Conservation (phyloP, 2,113 vertebrate genomes). For the Empidonax traillii region DNA sequence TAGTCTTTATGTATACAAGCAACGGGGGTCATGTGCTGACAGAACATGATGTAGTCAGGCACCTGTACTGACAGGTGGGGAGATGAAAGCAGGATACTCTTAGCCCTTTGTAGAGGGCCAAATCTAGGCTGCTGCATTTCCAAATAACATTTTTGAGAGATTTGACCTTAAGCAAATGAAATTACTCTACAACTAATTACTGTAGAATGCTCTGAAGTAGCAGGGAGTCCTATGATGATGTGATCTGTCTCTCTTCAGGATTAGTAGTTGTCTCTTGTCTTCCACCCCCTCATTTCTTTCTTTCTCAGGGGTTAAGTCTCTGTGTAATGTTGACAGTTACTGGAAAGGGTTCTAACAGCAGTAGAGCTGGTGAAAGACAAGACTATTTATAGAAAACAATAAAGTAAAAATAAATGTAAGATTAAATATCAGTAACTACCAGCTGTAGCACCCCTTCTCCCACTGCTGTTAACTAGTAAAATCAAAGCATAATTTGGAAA, state of each 20-base stretch:
- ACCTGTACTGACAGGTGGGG: background rate
- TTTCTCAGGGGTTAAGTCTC: background rate
- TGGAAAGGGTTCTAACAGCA: background rate
- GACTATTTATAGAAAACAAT: background rate
- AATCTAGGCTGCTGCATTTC: background rate
- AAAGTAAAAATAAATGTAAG: constrained; percentile 28
- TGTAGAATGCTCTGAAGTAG: background rate
- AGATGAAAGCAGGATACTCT: too few species aligned
- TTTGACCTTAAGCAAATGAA: background rate
- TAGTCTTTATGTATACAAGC: background rate
- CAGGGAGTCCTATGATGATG: background rate
- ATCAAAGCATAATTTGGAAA: constrained; percentile 9
- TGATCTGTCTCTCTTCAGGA: background rate
- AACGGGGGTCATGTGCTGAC: background rate
- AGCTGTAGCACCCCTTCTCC: background rate
- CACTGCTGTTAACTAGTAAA: background rate
- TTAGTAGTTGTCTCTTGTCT: background rate
- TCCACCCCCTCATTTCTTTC: background rate
- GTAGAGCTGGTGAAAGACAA: constrained; percentile 4
- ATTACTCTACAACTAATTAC: background rate
- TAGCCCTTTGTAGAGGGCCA: background rate
- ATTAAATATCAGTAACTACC: constrained; percentile 7
- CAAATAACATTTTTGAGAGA: too few species aligned
- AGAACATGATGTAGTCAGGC: background rate
- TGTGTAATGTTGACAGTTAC: background rate